A percentile compares a stretch with the other conserved stretches of the same genome.
Evolutionary conservation across 1,140 invertebrate species (phyloP).

Genomic region (Tetragnatha versicolor): DNA sequence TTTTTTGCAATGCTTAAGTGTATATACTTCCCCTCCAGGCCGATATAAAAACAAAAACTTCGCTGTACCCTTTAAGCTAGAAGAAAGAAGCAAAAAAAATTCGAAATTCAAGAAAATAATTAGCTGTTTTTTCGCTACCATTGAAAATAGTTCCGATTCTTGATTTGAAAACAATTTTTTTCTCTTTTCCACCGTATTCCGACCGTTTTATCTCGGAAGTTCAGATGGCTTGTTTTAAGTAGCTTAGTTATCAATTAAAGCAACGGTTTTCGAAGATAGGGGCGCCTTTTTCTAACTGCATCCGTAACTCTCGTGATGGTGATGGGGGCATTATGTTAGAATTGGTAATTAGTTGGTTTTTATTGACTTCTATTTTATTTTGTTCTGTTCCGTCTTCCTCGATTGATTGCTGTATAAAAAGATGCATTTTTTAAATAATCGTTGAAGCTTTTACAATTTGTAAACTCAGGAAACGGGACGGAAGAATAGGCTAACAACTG

Average conservation of each 20-base stretch:
- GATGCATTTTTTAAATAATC: too few species aligned
- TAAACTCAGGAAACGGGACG: too few species aligned
- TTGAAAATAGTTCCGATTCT: neutral
- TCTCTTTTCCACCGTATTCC: neutral
- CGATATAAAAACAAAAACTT: neutral
- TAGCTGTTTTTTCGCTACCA: constrained; percentile 16
- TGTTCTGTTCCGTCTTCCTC: too few species aligned
- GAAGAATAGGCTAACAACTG: too few species aligned
- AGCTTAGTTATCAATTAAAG: constrained; percentile 27
- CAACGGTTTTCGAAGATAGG: neutral
- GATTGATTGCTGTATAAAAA: too few species aligned
- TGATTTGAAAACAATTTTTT: neutral
- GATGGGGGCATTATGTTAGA: neutral
- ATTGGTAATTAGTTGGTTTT: neutral
- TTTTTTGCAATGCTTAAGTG: too few species aligned
- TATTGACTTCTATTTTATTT: neutral
- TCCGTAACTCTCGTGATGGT: neutral
- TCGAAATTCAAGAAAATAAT: constrained; percentile 14
- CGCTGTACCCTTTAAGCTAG: constrained; percentile 1
- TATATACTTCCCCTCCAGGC: neutral
- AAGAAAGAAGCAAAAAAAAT: neutral
- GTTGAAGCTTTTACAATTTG: too few species aligned
- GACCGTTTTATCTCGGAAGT: neutral
- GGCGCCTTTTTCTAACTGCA: constrained; percentile 18
- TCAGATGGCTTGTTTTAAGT: constrained; percentile 12